phyloP scores from a whole-genome alignment of 1,140 invertebrate species.

The Carcinoscorpius rotundicauda region DNA sequence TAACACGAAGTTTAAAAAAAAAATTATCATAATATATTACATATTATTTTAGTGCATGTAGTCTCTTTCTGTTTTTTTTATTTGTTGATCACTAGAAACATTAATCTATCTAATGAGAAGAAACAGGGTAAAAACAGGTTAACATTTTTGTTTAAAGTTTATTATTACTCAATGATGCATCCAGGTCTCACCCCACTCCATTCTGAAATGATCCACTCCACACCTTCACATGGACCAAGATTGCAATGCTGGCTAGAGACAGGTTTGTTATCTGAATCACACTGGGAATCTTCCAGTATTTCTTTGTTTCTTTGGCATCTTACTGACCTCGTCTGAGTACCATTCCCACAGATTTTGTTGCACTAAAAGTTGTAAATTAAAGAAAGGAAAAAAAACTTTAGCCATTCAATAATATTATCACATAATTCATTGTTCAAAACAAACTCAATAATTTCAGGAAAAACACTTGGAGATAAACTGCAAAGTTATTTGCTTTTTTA shows the following conservation, averaged over 20 bases:
- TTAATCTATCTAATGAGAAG: no score
- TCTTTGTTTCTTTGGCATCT: slow-evolving; percentile 38
- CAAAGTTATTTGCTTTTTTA: background rate
- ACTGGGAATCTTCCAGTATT: slow-evolving; percentile 39
- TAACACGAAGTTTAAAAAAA: no score
- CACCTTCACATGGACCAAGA: slow-evolving; percentile 70
- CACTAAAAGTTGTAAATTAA: slow-evolving; percentile 44
- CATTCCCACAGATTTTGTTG: slow-evolving; percentile 73
- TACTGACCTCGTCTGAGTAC: slow-evolving; percentile 34
- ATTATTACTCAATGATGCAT: slow-evolving; percentile 15
- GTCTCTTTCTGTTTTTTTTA: no score
- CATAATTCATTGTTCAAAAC: slow-evolving; percentile 2
- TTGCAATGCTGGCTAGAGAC: slow-evolving; percentile 53
- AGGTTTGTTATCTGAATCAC: slow-evolving; percentile 44
- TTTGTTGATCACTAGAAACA: no score
- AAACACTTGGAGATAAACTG: background rate
- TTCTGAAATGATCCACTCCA: slow-evolving; percentile 76
- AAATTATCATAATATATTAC: no score
- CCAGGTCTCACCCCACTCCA: slow-evolving; percentile 67
- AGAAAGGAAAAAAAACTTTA: slow-evolving; percentile 1
- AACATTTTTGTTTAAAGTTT: background rate
- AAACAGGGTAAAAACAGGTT: no score
- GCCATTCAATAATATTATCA: background rate
- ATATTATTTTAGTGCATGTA: no score
- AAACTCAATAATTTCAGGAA: slow-evolving; percentile 7